Percentiles rank a stretch among this genome's conserved stretches.
Conservation (phyloP, 1,140 invertebrate genomes). For the Dreissena polymorpha region DNA sequence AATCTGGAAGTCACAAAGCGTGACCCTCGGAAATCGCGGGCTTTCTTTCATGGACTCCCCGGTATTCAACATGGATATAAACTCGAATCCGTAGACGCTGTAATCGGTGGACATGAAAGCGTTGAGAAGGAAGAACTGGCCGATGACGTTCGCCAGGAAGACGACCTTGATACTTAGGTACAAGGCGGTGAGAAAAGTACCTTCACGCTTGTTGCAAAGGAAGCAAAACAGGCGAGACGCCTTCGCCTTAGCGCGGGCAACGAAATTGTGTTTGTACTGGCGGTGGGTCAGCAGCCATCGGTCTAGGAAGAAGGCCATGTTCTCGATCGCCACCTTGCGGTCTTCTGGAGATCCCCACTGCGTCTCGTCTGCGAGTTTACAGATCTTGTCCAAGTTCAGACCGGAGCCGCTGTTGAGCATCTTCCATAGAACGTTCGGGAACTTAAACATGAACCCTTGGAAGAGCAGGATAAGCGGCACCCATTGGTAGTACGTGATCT, state of each 20-base stretch:
- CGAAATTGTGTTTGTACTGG: constrained; percentile 63
- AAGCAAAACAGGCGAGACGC: constrained; percentile 70
- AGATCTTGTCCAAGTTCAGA: constrained; percentile 75
- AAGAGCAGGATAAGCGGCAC: constrained; percentile 97
- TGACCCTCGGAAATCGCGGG: constrained; percentile 80
- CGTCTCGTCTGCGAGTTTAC: constrained; percentile 84
- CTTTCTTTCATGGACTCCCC: constrained; percentile 78
- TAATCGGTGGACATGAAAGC: constrained; percentile 72
- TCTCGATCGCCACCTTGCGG: constrained; percentile 62
- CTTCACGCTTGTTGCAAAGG: constrained; percentile 79
- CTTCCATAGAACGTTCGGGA: constrained; percentile 85
- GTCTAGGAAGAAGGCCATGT: constrained; percentile 69
- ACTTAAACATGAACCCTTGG: constrained; percentile 95
- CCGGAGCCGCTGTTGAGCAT: constrained; percentile 68
- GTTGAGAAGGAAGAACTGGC: constrained; percentile 76
- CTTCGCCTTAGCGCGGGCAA: constrained; percentile 64
- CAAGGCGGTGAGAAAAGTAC: constrained; percentile 80
- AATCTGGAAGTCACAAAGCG: constrained; percentile 81
- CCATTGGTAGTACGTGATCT: constrained; percentile 94
- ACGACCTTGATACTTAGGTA: constrained; percentile 78
- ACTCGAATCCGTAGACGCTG: constrained; percentile 79
- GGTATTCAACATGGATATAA: constrained; percentile 75
- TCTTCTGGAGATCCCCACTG: constrained; percentile 64
- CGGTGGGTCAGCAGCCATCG: constrained; percentile 67
- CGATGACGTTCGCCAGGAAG: constrained; percentile 71